These are phyloP conservation scores for Motacilla alba DNA, from an alignment of 2,113 vertebrate genomes.

Conservation along the genomic window DNA sequence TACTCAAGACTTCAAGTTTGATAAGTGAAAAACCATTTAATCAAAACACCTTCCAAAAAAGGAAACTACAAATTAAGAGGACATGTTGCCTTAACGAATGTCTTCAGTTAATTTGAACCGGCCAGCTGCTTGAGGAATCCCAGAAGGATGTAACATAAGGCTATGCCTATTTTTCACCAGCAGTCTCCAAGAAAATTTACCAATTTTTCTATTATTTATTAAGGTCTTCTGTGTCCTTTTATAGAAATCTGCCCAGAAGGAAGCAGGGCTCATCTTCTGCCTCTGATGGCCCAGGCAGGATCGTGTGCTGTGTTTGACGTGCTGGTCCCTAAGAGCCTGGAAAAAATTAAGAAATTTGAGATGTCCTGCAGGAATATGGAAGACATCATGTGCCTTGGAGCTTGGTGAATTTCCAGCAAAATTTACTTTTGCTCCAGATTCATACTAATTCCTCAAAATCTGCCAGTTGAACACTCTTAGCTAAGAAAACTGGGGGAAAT, in stretches of 20 bases:
- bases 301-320: accelerated
- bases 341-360: constrained; percentile 6
- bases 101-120: not conserved
- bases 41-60: not conserved
- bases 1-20: not conserved
- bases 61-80: not conserved
- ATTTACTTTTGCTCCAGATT: not conserved
- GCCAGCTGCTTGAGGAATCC: not conserved
- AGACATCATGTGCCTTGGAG: not conserved
- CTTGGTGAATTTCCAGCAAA: not conserved
- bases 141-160: not conserved
- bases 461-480: not conserved
- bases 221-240: not conserved
- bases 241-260: not conserved
- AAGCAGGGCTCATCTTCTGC: not conserved
- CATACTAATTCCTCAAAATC: not conserved
- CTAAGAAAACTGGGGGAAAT: not conserved
- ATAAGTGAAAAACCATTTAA: not conserved
- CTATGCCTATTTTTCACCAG: not conserved
- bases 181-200: not conserved
- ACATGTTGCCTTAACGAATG: not conserved
- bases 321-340: not conserved
- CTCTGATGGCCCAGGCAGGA: not conserved
- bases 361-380: constrained; percentile 3
- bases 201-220: not conserved